phyloP scores from a whole-genome alignment of 2,888 invertebrate species.

The Oegoconia quadripuncta region DNA sequence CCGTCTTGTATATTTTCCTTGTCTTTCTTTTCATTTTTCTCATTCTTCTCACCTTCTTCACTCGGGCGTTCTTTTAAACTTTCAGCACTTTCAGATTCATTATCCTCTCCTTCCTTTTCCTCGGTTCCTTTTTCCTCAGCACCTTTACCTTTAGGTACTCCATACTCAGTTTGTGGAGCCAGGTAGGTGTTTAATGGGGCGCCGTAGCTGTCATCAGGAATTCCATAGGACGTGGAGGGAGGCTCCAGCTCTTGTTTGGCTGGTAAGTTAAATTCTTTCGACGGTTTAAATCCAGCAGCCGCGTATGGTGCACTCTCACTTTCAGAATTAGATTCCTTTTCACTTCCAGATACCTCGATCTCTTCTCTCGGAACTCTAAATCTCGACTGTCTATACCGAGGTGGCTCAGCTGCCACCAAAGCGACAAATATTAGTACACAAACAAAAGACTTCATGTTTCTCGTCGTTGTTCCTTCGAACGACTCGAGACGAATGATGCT shows the following conservation, averaged over 20 bases:
- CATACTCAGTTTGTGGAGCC: constrained; percentile 46
- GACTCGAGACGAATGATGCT: constrained; percentile 64
- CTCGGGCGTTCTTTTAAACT: constrained; percentile 3
- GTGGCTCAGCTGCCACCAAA: constrained; percentile 57
- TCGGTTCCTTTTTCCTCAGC: not conserved
- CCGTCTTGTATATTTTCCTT: constrained; percentile 43
- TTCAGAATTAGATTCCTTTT: constrained; percentile 33
- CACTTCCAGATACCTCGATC: constrained; percentile 18
- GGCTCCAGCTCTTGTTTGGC: constrained; percentile 49
- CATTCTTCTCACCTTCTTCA: constrained; percentile 16
- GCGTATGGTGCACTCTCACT: constrained; percentile 53
- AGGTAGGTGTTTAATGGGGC: constrained; percentile 58
- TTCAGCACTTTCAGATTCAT: constrained; percentile 15
- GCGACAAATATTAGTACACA: constrained; percentile 53
- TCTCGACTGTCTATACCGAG: constrained; percentile 44
- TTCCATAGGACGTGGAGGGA: constrained; percentile 57
- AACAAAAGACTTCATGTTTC: constrained; percentile 53
- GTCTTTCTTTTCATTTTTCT: constrained; percentile 33
- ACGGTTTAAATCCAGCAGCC: constrained; percentile 57
- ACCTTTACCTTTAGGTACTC: constrained; percentile 20
- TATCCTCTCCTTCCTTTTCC: constrained; percentile 13
- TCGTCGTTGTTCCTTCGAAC: constrained; percentile 44
- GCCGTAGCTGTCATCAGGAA: constrained; percentile 61
- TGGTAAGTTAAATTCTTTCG: constrained; percentile 57
- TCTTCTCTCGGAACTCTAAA: constrained; percentile 54